Evolutionary conservation across 2,797 vertebrate species (phyloP).

Genomic region (Eptatretus atami): DNA sequence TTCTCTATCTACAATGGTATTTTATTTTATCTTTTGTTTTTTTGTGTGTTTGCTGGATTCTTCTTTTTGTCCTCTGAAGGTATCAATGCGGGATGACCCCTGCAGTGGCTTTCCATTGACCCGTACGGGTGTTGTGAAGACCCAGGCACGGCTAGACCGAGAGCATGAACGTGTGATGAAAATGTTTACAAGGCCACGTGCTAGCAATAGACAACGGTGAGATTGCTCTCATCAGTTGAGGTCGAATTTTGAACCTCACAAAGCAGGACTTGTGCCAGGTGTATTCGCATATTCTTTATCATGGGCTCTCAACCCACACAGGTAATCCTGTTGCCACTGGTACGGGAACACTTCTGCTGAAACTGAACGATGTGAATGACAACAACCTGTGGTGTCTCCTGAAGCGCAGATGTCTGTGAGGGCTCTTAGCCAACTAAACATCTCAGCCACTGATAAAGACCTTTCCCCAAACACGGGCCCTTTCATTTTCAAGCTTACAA

Average conservation of each 20-base stretch:
- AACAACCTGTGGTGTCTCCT: conserved; percentile 3
- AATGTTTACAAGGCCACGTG: conserved; percentile 2
- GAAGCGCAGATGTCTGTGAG: background rate
- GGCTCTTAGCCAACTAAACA: background rate
- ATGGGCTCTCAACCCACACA: background rate
- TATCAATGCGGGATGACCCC: background rate
- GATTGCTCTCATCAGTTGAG: background rate
- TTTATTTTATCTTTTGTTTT: no score
- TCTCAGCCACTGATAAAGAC: conserved; percentile 1
- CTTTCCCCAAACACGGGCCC: background rate
- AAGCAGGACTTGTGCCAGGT: background rate
- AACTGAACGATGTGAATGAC: conserved; percentile 1
- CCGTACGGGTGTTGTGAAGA: background rate
- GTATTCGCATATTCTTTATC: background rate
- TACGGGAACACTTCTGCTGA: background rate
- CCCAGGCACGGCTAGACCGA: background rate
- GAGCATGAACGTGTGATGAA: background rate
- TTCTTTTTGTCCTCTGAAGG: background rate
- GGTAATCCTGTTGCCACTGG: background rate
- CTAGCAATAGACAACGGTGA: conserved; percentile 1
- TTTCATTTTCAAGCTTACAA: conserved; percentile 1
- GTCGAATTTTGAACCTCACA: background rate
- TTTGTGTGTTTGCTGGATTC: background rate
- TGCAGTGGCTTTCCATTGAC: background rate
- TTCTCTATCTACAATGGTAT: no score